Conservation (phyloP, 1,140 invertebrate genomes). For the Drosophila chauvacae region DNA sequence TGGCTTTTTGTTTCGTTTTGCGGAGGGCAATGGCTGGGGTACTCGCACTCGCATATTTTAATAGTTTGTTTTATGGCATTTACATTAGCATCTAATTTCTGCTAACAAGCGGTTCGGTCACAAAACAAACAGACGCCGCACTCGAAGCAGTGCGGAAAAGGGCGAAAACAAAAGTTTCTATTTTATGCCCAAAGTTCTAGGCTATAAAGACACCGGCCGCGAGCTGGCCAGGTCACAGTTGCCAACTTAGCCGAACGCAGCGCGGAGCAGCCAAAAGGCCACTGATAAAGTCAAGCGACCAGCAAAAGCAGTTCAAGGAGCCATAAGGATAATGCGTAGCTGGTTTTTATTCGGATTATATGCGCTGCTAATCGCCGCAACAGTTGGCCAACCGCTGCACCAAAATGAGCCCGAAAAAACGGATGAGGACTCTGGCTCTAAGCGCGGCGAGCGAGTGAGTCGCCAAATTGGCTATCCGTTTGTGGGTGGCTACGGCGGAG, state of each 20-base stretch:
- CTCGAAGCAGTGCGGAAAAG: constrained; percentile 20
- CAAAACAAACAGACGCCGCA: constrained; percentile 22
- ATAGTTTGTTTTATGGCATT: constrained; percentile 81
- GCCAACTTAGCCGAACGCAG: constrained; percentile 14
- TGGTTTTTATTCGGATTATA: constrained; percentile 73
- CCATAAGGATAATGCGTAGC: constrained; percentile 61
- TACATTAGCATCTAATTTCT: constrained; percentile 80
- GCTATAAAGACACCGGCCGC: constrained; percentile 72
- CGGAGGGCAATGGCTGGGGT: background rate
- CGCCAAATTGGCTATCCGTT: constrained; percentile 54
- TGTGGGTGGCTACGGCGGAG: constrained; percentile 36
- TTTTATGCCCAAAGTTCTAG: constrained; percentile 78
- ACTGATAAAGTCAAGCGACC: constrained; percentile 51
- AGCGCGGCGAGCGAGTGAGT: constrained; percentile 39
- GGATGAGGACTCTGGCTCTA: constrained; percentile 4
- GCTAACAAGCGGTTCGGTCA: constrained; percentile 62
- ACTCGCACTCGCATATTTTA: constrained; percentile 67
- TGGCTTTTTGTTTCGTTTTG: constrained; percentile 68
- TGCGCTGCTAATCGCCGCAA: constrained; percentile 77
- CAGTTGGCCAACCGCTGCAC: constrained; percentile 67
- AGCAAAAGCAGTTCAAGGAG: constrained; percentile 53
- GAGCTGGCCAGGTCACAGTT: constrained; percentile 69
- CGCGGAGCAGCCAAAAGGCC: constrained; percentile 31
- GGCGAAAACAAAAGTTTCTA: constrained; percentile 76
- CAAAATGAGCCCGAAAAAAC: constrained; percentile 28